A percentile compares a stretch with the other conserved stretches of the same genome.
phyloP scores from a whole-genome alignment of 2,888 invertebrate species.

The Neoascia interrupta region DNA sequence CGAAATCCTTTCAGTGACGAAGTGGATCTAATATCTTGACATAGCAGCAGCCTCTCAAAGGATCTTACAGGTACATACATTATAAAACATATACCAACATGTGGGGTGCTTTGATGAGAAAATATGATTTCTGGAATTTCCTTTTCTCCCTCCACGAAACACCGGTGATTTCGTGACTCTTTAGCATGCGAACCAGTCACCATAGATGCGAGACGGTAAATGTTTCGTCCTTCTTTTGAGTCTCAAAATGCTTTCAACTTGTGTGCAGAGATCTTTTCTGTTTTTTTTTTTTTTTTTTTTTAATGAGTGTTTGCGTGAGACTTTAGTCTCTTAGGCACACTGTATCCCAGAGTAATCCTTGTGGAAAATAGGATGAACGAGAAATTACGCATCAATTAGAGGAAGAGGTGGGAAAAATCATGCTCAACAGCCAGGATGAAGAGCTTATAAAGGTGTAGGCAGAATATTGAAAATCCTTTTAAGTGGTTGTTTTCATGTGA shows the following conservation, averaged over 20 bases:
- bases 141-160: background rate
- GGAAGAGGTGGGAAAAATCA: background rate
- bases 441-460: background rate
- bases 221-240: no score
- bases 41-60: slow-evolving; percentile 36
- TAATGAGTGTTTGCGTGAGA: slow-evolving; percentile 16
- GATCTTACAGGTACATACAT: no score
- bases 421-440: background rate
- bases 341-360: slow-evolving; percentile 22
- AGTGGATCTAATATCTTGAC: slow-evolving; percentile 52
- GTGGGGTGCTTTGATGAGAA: slow-evolving; percentile 38
- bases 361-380: slow-evolving; percentile 25
- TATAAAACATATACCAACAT: background rate
- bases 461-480: slow-evolving; percentile 26
- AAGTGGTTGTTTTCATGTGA: slow-evolving; percentile 22
- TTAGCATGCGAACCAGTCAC: slow-evolving; percentile 7
- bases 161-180: slow-evolving; percentile 22
- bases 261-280: background rate
- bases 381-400: slow-evolving; percentile 51
- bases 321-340: background rate
- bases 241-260: slow-evolving; percentile 11
- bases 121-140: slow-evolving; percentile 45
- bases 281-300: background rate
- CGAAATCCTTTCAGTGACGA: slow-evolving; percentile 51
- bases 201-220: background rate